These are phyloP conservation scores for Drosophila paulistorum DNA, from an alignment of 1,140 invertebrate genomes.

Conservation along the genomic window DNA sequence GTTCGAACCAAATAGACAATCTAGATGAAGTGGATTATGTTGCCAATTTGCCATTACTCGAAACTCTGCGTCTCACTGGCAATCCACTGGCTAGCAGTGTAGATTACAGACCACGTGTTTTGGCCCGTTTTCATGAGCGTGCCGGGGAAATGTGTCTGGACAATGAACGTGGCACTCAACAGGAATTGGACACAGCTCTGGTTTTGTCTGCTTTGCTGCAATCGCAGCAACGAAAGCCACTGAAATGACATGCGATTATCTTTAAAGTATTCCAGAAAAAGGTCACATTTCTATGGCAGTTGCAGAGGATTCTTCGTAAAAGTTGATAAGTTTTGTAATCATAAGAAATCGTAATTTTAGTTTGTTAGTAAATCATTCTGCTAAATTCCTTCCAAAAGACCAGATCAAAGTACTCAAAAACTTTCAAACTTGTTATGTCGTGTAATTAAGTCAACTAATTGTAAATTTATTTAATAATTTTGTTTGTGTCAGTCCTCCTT, in stretches of 20 bases:
- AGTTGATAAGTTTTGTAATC: background rate
- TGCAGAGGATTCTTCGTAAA: background rate
- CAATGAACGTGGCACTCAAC: constrained; percentile 92
- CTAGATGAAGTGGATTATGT: constrained; percentile 92
- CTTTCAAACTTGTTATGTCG: background rate
- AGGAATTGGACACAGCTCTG: constrained; percentile 95
- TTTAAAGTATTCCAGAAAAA: constrained; percentile 29
- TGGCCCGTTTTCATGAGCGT: constrained; percentile 91
- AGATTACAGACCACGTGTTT: constrained; percentile 94
- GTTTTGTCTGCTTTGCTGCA: constrained; percentile 92
- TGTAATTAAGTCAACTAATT: constrained; percentile 23
- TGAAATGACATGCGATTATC: constrained; percentile 48
- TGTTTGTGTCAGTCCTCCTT: constrained; percentile 17
- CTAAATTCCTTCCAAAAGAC: no score
- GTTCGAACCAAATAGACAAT: constrained; percentile 91
- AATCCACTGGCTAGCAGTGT: constrained; percentile 91
- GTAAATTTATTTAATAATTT: constrained; percentile 14
- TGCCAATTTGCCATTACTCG: constrained; percentile 92
- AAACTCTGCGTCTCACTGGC: constrained; percentile 92
- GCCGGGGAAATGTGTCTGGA: constrained; percentile 92
- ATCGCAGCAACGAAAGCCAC: constrained; percentile 62
- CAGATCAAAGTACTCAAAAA: no score
- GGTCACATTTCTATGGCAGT: background rate
- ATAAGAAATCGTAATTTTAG: background rate
- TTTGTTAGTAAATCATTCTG: background rate